These are phyloP conservation scores for Geodia barretti DNA, from an alignment of 37 sponge, comb jelly and placozoan species.

Conservation along the genomic window DNA sequence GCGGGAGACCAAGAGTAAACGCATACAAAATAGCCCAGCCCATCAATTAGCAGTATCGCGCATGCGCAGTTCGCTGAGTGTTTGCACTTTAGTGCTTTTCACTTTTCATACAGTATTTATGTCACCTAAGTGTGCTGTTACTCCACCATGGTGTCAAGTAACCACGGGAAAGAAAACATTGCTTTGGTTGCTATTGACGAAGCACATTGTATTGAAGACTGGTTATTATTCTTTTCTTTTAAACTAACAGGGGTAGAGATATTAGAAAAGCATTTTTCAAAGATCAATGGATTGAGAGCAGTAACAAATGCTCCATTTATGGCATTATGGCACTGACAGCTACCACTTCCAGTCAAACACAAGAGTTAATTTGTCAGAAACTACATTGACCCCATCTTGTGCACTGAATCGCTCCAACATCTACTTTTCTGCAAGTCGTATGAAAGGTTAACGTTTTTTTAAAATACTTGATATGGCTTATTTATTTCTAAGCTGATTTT, in stretches of 20 bases:
- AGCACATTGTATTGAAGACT: constrained; percentile 25
- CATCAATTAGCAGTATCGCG: too few relatives aligned
- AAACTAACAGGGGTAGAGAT: neutral
- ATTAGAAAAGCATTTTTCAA: neutral
- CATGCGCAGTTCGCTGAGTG: too few relatives aligned
- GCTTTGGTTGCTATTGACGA: constrained; percentile 24
- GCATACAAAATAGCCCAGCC: too few relatives aligned
- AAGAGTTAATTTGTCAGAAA: neutral
- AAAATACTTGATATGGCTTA: neutral
- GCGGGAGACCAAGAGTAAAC: too few relatives aligned
- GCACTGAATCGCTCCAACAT: neutral
- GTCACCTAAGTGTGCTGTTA: constrained; percentile 1
- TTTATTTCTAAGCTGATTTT: neutral
- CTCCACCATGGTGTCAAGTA: neutral
- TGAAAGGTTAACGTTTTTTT: neutral
- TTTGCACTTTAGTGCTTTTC: too few relatives aligned
- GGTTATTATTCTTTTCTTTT: constrained; percentile 16
- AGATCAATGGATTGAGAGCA: neutral
- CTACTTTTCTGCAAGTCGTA: neutral
- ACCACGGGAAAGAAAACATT: neutral
- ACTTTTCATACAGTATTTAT: constrained; percentile 22
- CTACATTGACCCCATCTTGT: neutral
- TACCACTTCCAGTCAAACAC: neutral
- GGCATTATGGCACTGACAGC: neutral
- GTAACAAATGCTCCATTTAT: too few relatives aligned